These are phyloP conservation scores for Neolamprologus multifasciatus DNA, from an alignment of 2,797 vertebrate genomes.

Conservation along the genomic window DNA sequence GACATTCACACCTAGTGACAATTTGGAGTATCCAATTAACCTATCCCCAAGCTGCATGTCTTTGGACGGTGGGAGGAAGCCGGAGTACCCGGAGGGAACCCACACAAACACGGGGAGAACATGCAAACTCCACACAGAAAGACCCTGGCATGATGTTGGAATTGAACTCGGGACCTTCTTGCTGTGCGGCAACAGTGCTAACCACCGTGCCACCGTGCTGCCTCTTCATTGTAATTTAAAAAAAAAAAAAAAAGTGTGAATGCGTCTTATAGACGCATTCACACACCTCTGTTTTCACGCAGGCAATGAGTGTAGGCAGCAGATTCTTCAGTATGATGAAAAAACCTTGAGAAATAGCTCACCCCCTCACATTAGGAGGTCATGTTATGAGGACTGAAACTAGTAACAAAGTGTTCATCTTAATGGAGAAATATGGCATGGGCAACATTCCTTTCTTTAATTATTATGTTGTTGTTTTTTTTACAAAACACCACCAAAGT, in stretches of 20 bases:
- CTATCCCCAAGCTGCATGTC: too few relatives aligned
- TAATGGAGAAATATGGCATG: background rate
- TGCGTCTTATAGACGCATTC: background rate
- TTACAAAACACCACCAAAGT: background rate
- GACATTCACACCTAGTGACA: too few relatives aligned
- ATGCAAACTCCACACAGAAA: too few relatives aligned
- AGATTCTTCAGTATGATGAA: background rate
- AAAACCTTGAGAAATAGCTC: background rate
- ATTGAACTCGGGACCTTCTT: too few relatives aligned
- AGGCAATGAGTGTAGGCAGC: background rate
- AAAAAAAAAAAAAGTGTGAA: too few relatives aligned
- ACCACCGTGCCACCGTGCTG: too few relatives aligned
- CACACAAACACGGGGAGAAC: too few relatives aligned
- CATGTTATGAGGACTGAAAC: background rate
- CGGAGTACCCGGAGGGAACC: too few relatives aligned
- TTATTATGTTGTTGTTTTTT: background rate
- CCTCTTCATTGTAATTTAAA: background rate
- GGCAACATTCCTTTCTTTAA: background rate
- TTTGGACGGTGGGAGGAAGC: too few relatives aligned
- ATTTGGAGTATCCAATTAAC: too few relatives aligned
- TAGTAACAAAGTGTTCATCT: background rate
- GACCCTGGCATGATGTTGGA: too few relatives aligned
- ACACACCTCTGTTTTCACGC: background rate
- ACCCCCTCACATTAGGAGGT: background rate
- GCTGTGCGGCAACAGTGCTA: too few relatives aligned